phyloP scores from a whole-genome alignment of 1,140 invertebrate genomes.

The Chlorops oryzae region DNA sequence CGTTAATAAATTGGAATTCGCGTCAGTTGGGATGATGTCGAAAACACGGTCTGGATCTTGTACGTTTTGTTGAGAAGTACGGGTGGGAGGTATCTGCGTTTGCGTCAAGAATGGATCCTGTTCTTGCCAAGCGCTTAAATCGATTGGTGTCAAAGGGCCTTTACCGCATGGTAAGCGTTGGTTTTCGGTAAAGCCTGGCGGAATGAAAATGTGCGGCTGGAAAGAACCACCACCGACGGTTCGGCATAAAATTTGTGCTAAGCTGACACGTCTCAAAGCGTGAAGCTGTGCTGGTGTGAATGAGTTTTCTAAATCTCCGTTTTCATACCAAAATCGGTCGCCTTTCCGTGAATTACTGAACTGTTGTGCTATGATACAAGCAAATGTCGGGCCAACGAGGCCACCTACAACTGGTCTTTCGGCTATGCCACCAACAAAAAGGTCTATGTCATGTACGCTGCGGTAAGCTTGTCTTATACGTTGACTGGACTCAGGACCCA shows the following conservation, averaged over 20 bases:
- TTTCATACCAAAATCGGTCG: constrained; percentile 91
- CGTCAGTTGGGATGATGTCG: constrained; percentile 5
- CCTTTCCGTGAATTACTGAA: constrained; percentile 82
- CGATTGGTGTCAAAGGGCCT: constrained; percentile 30
- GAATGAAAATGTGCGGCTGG: constrained; percentile 44
- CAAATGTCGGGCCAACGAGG: constrained; percentile 89
- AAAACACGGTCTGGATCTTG: constrained; percentile 15
- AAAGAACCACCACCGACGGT: constrained; percentile 40
- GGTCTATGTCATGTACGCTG: constrained; percentile 78
- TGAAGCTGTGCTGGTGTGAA: constrained; percentile 79
- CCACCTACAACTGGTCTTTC: constrained; percentile 75
- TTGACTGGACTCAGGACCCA: constrained; percentile 58
- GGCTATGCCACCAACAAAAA: constrained; percentile 83
- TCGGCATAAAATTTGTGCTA: constrained; percentile 79
- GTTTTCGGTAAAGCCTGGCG: constrained; percentile 35
- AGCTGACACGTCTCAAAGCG: constrained; percentile 71
- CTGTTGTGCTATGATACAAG: constrained; percentile 91
- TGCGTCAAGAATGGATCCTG: constrained; percentile 33
- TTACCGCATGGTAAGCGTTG: constrained; percentile 36
- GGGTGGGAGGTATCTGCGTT: not conserved
- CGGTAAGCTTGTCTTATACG: constrained; percentile 63
- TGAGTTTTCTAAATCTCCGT: constrained; percentile 63
- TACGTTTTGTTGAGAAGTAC: not conserved
- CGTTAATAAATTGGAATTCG: constrained; percentile 3
- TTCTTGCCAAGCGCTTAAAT: constrained; percentile 44